Conservation (phyloP, 2,797 vertebrate species). For the Manis crassicaudata region DNA sequence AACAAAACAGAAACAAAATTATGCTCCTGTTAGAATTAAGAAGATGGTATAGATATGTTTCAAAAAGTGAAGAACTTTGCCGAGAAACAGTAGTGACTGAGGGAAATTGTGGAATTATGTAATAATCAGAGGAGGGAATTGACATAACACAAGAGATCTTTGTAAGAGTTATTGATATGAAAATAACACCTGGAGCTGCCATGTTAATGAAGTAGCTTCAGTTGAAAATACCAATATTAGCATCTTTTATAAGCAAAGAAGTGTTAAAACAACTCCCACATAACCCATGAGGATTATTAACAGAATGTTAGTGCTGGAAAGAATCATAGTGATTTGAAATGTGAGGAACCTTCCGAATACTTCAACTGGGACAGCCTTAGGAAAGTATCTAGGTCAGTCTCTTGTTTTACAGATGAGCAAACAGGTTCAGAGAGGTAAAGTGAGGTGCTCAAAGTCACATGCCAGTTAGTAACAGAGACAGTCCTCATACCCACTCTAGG, state of each 20-base stretch:
- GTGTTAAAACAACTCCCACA: conserved; percentile 38
- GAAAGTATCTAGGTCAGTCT: not conserved
- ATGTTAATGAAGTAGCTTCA: conserved; percentile 49
- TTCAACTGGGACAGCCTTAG: not conserved
- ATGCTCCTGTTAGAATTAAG: not conserved
- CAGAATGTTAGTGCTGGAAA: not conserved
- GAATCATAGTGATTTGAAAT: not conserved
- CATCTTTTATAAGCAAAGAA: conserved; percentile 40
- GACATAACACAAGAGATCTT: conserved; percentile 15
- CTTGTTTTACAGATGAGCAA: not conserved
- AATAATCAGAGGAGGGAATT: conserved; percentile 55
- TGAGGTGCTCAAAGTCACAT: not conserved
- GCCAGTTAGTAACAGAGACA: not conserved
- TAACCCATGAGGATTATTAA: conserved; percentile 24
- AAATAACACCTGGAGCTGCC: conserved; percentile 39
- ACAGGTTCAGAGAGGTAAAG: not conserved
- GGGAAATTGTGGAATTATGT: conserved; percentile 22
- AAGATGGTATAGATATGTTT: not conserved
- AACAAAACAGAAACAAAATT: conserved; percentile 1
- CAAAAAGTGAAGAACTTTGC: conserved; percentile 25
- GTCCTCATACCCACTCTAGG: not conserved
- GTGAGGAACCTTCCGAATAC: not conserved
- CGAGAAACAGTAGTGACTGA: not conserved
- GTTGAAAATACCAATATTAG: conserved; percentile 38
- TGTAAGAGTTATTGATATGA: conserved; percentile 47